Evolutionary conservation across 2,888 invertebrate species (phyloP), one percentile per base, ranked within the genome.

Genomic region (Zhuqinia jingwanae): DNA sequence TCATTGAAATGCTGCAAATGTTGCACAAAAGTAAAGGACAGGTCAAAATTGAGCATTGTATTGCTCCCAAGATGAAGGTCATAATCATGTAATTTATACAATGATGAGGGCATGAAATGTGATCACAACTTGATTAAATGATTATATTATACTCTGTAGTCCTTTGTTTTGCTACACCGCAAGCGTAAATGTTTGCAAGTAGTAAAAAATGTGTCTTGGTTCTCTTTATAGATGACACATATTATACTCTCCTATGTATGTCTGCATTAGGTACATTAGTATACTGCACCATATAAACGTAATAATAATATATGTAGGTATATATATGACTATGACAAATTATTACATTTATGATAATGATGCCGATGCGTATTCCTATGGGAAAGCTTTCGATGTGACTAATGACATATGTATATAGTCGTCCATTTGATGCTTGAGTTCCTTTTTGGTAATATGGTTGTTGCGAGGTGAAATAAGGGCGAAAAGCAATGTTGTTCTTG

Each of bases 91-190:
- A 22, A 58, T 58, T 58, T 75, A 30, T 27, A 25, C 45, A 47
- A 27, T 25, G 70, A 80, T 80, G 80, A 45, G 70, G 70, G 70
- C 56, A 70, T 27, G 45, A 68, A 68, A 68, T 45, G 58, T 45
- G 70, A 80, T 80, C 53, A 70, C 58, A 58, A 42, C 56, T 10
- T 20, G 45, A 70, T 70, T 56, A 63, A 17, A 79, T 65, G 20
- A 2, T 47, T 36, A 15, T 25, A 17, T 17, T 42, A 10, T 36
- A 13, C 42, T 20, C 11, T 15, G 15, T 15, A 5, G 22, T 36
- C 17, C 10, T 15, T 13, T 20, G 45, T 68, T 45, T 50, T 50
- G 50, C n/a, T 45, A 42, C 17, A n/a, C n/a, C n/a, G n/a, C n/a
- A n/a, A n/a, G n/a, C n/a, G n/a, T n/a, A n/a, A n/a, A n/a, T n/a